Conservation (phyloP, 1,140 invertebrate genomes). For the Araneus ventricosus region DNA sequence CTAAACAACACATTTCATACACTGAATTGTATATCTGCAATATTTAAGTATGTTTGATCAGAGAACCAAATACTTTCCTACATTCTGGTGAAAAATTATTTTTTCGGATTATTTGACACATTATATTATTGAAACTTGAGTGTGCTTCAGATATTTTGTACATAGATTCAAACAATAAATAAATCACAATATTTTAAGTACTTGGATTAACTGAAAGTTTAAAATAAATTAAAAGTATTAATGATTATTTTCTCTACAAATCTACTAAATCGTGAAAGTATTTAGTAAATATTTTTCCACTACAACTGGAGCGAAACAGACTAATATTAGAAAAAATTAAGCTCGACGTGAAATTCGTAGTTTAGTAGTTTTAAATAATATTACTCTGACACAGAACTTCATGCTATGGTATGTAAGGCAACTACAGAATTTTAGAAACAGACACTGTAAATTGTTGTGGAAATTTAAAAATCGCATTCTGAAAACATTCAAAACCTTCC, state of each 20-base stretch:
- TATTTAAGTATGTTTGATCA: too few species aligned
- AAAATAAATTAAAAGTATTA: not conserved
- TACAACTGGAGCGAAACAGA: not conserved
- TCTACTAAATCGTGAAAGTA: not conserved
- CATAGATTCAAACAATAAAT: too few species aligned
- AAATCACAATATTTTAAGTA: not conserved
- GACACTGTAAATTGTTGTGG: not conserved
- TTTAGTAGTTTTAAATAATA: not conserved
- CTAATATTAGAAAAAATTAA: conserved; percentile 31
- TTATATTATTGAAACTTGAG: too few species aligned
- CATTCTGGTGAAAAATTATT: too few species aligned
- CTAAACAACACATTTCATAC: too few species aligned
- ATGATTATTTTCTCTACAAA: not conserved
- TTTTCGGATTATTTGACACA: too few species aligned
- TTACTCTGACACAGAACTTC: not conserved
- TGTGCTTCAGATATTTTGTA: too few species aligned
- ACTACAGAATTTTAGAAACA: not conserved
- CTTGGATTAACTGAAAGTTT: too few species aligned
- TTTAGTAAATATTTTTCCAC: not conserved
- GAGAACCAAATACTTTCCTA: too few species aligned
- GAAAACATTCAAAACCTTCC: too few species aligned
- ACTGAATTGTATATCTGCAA: too few species aligned
- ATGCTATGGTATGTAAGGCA: not conserved
- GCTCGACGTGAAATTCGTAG: conserved; percentile 18
- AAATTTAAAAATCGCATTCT: too few species aligned